A percentile compares a stretch with the other conserved stretches of the same genome.
Evolutionary conservation across 2,888 invertebrate species (phyloP).

Genomic region (Pristionchus exspectatus): DNA sequence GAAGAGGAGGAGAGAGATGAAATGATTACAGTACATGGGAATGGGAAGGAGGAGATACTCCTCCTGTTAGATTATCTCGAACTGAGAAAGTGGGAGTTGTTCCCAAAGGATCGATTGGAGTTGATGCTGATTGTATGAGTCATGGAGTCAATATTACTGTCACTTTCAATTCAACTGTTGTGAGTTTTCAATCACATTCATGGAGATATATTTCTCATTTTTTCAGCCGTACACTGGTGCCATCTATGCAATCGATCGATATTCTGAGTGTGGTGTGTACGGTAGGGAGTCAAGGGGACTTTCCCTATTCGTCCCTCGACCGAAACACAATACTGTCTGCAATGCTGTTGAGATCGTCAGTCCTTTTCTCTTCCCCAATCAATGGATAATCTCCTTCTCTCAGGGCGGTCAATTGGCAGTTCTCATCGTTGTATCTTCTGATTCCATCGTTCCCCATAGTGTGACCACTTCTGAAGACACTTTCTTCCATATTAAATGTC

Average conservation of each 20-base stretch:
- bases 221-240: slow-evolving; percentile 75
- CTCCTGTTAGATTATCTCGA: slow-evolving; percentile 58
- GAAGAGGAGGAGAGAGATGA: not conserved
- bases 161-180: slow-evolving; percentile 50
- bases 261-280: slow-evolving; percentile 72
- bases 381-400: slow-evolving; percentile 49
- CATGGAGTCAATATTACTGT: slow-evolving; percentile 70
- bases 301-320: slow-evolving; percentile 75
- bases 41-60: slow-evolving; percentile 57
- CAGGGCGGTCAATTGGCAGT: slow-evolving; percentile 71
- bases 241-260: slow-evolving; percentile 77
- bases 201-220: not conserved
- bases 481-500: slow-evolving; percentile 59
- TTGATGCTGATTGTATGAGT: slow-evolving; percentile 64
- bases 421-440: slow-evolving; percentile 76
- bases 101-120: slow-evolving; percentile 56
- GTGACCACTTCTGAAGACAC: slow-evolving; percentile 78
- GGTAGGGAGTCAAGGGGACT: slow-evolving; percentile 66
- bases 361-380: not conserved
- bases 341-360: slow-evolving; percentile 75
- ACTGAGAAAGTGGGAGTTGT: slow-evolving; percentile 61
- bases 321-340: slow-evolving; percentile 72
- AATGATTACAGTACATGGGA: slow-evolving; percentile 50
- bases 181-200: not conserved
- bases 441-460: slow-evolving; percentile 75